Base-by-base conservation (phyloP, 2,888 invertebrate species). In the Magallana nippona region DNA sequence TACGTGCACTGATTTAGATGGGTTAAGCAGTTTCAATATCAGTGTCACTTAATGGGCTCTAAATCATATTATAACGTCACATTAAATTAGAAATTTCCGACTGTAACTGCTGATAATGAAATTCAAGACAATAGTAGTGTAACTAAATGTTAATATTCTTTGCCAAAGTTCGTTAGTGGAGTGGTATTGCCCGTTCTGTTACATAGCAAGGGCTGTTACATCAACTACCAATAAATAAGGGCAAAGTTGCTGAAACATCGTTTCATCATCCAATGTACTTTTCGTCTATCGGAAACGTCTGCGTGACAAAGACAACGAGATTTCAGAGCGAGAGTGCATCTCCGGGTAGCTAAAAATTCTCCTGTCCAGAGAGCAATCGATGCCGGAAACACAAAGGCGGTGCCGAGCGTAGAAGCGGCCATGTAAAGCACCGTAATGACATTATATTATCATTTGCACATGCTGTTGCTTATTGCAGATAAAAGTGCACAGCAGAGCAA, bases 271-370 rank as follows among this genome's bases (percentile, higher is more conserved):
- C 44, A 44, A 44, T 44, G 44, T 10, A 60, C 60, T 19, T 60
- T 19, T 60, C 60, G 60, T 44, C 44, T 44, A 44, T 44, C 44
- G 44, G 60, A 71, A 22, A 1, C 27, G 22, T 71, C 19, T 27
- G 71, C 71, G 71, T 71, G 13, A 71, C 71, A 27, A 15, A 22
- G 63, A 11, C 19, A 63, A 63, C 63, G 63, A 63, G 63, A 71
- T 71, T 71, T 71, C 27, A 71, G 27, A 71, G 15, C 27, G 27
- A 71, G 71, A 71, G 27, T 71, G 27, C 71, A 71, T 71, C 27
- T 71, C 71, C 27, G 71, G 71, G 71, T 71, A 27, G 22, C 27
- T 22, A 71, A 71, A 71, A 71, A 71, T 27, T 71, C 71, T 71
- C 27, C 22, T 19, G 71, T 13, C 32, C 32, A 32, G 32, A 71